phyloP scores from a whole-genome alignment of 2,797 vertebrate species.

The Tragelaphus eurycerus region DNA sequence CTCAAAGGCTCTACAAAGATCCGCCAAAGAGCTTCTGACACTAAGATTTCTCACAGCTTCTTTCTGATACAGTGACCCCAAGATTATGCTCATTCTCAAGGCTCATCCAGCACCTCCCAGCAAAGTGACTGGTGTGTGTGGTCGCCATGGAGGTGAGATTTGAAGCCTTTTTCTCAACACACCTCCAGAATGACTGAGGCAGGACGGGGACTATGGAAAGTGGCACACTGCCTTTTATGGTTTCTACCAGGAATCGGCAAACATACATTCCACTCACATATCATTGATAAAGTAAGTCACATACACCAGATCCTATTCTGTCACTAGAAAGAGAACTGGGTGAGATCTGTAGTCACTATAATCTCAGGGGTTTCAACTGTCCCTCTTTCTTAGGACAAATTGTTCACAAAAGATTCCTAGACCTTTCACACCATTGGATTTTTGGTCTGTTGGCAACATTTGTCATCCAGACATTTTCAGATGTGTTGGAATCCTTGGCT shows the following conservation, averaged over 20 bases:
- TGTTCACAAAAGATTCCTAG: neutral
- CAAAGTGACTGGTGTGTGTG: neutral
- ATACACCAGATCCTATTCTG: too few relatives aligned
- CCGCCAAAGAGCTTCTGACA: too few relatives aligned
- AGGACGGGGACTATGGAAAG: neutral
- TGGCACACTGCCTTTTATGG: neutral
- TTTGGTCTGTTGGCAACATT: neutral
- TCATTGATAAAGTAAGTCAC: neutral
- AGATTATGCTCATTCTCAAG: neutral
- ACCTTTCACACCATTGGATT: neutral
- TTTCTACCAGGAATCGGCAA: neutral
- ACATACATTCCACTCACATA: neutral
- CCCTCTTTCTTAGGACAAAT: neutral
- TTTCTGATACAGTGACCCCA: neutral
- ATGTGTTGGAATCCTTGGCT: neutral
- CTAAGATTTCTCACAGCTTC: neutral
- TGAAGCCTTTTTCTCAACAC: neutral
- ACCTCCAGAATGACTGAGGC: neutral
- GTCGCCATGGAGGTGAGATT: neutral
- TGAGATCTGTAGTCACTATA: neutral
- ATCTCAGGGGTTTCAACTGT: neutral
- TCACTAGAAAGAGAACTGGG: neutral
- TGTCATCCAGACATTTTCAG: neutral
- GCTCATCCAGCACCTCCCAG: neutral
- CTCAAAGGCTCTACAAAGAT: neutral